Base-by-base conservation (phyloP, 2,888 invertebrate genomes). In the Drosophila niveifrons region DNA sequence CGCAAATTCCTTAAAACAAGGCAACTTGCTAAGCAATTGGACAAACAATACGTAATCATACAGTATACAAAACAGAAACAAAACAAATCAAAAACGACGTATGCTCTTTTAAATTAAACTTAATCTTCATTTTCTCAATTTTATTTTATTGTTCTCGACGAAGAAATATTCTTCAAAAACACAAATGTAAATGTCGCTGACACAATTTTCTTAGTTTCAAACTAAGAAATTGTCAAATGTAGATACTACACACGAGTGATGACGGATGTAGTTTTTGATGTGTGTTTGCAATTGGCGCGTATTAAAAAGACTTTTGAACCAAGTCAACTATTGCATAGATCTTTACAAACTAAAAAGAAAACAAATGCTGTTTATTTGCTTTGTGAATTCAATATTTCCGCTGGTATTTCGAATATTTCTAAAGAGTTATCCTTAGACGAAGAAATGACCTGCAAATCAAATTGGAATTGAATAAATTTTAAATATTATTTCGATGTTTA, bases 351-450 rank as follows among this genome's bases (percentile, higher is more conserved):
- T 13, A 29, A 7, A 7, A 65, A 52, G 11, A 34, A 59, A 34
- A 15, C 17, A 13, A 10, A 13, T 39, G 43, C 36, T 3, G 8
- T 18, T 61, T 46, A 17, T 48, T 44, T 62, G 15, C 39, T 39
- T 15, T 55, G 48, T 7, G 11, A 29, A 28, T 47, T 72, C 3
- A 85, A 48, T 46, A 85, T 17, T 17, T 70, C 55, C 2, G 69
- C 36, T 58, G 95, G 95, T 92, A 95, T 94, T 88, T 94, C 94
- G 94, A 95, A 94, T 82, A 94, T 94, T 86, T 94, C 94, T 90
- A 95, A 91, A 82, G 94, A 94, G 87, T 94, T 94, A 89, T 95
- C 95, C 90, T 95, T 95, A 80, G 95, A 95, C 39, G 95, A 95
- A 2, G 95, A 95, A 61, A 95, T 94, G 11, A 95, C 94, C 95